Percentiles rank a stretch among this genome's conserved stretches.
Evolutionary conservation across 2,113 vertebrate genomes (phyloP).

Genomic region (Gymnarchus niloticus): DNA sequence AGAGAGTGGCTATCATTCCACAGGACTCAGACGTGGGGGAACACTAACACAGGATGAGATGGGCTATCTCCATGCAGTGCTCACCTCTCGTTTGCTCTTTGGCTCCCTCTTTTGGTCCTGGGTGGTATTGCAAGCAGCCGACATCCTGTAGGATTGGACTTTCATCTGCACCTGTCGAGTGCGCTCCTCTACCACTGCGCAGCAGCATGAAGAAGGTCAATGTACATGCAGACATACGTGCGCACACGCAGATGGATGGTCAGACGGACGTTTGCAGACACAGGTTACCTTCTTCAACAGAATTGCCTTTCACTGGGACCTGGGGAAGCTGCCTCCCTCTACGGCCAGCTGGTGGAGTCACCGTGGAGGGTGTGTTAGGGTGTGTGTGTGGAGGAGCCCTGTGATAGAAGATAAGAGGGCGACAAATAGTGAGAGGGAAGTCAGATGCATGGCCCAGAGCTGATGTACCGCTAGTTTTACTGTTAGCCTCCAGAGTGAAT

Average conservation of each 20-base stretch:
- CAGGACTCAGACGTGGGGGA: not conserved
- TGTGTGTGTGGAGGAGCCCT: slow-evolving; percentile 78
- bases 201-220: slow-evolving; percentile 48
- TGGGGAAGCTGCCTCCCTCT: slow-evolving; percentile 89
- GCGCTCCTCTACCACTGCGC: slow-evolving; percentile 90
- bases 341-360: slow-evolving; percentile 69
- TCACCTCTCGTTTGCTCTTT: slow-evolving; percentile 67
- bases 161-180: slow-evolving; percentile 90
- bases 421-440: not conserved
- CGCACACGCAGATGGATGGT: slow-evolving; percentile 14
- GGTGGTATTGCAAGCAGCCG: slow-evolving; percentile 82
- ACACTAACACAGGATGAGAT: not conserved
- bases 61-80: not conserved
- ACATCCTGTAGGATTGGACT: slow-evolving; percentile 82
- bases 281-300: slow-evolving; percentile 85
- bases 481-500: not conserved
- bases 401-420: slow-evolving; percentile 28
- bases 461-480: not conserved
- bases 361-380: slow-evolving; percentile 70
- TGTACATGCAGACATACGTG: not conserved
- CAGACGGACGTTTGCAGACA: not conserved
- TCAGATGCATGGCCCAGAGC: not conserved
- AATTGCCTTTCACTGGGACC: slow-evolving; percentile 86
- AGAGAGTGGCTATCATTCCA: not conserved
- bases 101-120: slow-evolving; percentile 86